These are phyloP conservation scores for Teleogryllus occipitalis DNA, from an alignment of 1,140 invertebrate genomes.

Conservation along the genomic window DNA sequence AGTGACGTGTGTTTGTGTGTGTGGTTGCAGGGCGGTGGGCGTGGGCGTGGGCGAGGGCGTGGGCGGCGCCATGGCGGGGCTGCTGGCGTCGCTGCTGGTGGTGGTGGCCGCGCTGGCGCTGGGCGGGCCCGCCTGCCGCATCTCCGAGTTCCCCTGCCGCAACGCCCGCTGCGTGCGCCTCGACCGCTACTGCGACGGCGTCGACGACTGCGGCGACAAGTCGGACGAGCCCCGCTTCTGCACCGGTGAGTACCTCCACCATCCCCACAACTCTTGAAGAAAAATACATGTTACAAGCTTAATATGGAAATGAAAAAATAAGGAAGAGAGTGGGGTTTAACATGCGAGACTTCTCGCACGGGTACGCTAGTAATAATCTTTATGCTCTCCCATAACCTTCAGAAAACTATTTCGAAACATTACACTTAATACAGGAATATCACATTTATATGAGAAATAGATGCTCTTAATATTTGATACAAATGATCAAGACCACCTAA, in stretches of 20 bases:
- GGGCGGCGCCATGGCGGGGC: not conserved
- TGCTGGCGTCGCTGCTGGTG: conserved; percentile 15
- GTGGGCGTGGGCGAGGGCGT: not conserved
- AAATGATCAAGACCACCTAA: too few species aligned
- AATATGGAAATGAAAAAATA: too few species aligned
- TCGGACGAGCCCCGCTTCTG: conserved; percentile 76
- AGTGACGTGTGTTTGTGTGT: not conserved
- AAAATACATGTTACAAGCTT: too few species aligned
- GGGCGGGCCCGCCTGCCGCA: conserved; percentile 49
- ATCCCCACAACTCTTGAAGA: too few species aligned
- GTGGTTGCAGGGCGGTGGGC: not conserved
- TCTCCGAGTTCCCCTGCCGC: conserved; percentile 74
- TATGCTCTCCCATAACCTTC: too few species aligned
- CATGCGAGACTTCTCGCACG: too few species aligned
- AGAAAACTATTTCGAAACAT: too few species aligned
- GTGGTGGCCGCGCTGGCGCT: conserved; percentile 19
- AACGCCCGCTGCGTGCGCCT: conserved; percentile 71
- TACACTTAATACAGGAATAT: too few species aligned
- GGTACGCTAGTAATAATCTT: too few species aligned
- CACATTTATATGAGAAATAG: too few species aligned
- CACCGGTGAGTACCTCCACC: conserved; percentile 45
- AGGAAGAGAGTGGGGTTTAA: too few species aligned
- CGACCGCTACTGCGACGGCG: conserved; percentile 76
- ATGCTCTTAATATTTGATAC: too few species aligned
- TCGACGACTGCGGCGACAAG: conserved; percentile 70